Base-by-base conservation (phyloP, 37 sponge, comb jelly and placozoan genomes). In the Diacarnus erythraeanus region DNA sequence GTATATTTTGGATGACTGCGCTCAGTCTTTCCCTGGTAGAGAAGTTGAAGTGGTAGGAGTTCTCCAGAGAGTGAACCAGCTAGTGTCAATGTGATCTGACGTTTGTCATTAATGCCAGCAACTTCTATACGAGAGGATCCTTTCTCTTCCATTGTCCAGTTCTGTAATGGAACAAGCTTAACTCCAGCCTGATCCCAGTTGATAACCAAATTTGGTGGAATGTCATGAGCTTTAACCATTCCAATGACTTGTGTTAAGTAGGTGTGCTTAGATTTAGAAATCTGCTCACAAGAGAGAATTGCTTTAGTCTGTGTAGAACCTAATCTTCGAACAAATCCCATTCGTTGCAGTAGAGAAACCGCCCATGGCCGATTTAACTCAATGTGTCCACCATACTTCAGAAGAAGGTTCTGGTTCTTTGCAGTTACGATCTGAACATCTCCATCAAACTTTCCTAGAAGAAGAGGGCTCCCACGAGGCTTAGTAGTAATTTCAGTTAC, bases 181-280 rank as follows among this genome's bases (percentile, higher is more conserved):
- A 80, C 21, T 6, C 71, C 88, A 39, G 88, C 78, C 47, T 87
- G 88, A 82, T 87, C 88, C 78, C 77, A 87, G 47, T 87, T 87
- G 38, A 81, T 38, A 2, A 87, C 43, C 30, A 81, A 37, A 18
- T 51, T 25, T 42, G 51, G 36, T 64, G 75, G 82, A 20, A 87
- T 65, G 25, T 63, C 71, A 38, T 75, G 41, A 73, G 54, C 72
- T 20, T 26, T 41, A 2, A 74, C 82, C 38, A 35, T 74, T 36
- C 27, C 88, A 38, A 12, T 4, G 6, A 87, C 57, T 23, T 82
- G 51, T 21, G 10, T 27, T 21, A 87, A 43, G 73, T 64, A 87
- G 37, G 54, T 42, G 22, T 38, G 81, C 69, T 87, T 87, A 27
- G 69, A 22, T 23, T 76, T 54, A 40, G 21, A 26, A 77, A 82